phyloP scores from a whole-genome alignment of 2,797 vertebrate genomes.

The Rhynchotus rufescens region DNA sequence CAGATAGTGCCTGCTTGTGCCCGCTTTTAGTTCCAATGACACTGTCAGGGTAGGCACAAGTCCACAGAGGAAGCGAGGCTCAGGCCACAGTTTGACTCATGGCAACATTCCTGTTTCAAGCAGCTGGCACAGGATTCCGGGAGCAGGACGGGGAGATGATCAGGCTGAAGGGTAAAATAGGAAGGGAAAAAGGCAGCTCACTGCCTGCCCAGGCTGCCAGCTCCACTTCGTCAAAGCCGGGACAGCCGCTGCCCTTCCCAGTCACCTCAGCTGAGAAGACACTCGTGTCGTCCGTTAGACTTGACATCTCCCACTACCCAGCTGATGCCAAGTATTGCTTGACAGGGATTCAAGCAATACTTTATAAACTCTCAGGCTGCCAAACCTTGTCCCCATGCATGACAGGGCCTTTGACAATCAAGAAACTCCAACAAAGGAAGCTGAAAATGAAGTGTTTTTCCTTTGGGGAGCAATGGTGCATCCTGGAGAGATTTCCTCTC shows the following conservation, averaged over 20 bases:
- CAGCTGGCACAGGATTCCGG: neutral
- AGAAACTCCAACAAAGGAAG: conserved; percentile 37
- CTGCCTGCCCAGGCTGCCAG: neutral
- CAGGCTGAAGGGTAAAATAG: neutral
- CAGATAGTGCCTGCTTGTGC: no score
- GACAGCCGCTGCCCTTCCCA: neutral
- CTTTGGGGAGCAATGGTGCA: conserved; percentile 6
- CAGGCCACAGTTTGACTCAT: neutral
- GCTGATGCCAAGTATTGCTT: no score
- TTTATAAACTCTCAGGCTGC: neutral
- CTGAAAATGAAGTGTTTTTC: neutral
- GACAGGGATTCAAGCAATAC: neutral
- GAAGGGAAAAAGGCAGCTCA: neutral
- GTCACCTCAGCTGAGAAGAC: neutral
- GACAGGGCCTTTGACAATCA: neutral
- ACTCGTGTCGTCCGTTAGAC: neutral
- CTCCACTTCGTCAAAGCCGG: neutral
- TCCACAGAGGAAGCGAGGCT: neutral
- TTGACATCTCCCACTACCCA: neutral
- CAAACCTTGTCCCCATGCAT: neutral
- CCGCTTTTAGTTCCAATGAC: neutral
- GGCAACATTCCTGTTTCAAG: neutral
- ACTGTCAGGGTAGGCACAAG: neutral
- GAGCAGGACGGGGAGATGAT: neutral
- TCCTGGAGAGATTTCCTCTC: conserved; percentile 63